Conservation (phyloP, 1,140 invertebrate species). For the Pygmarrhopalites habei region DNA sequence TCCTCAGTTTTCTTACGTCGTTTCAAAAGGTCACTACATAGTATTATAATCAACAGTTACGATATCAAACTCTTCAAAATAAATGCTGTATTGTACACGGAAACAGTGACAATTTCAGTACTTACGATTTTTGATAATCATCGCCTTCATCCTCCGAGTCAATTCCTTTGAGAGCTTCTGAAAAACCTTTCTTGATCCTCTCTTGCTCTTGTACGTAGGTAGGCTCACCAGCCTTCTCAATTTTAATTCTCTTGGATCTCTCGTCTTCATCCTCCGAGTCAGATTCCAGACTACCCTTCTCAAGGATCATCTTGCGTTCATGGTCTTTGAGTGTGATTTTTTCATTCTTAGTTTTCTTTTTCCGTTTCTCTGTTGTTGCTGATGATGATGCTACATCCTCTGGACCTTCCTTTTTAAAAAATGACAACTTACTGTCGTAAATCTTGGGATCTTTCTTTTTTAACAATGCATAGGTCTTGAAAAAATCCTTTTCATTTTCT, state of each 20-base stretch:
- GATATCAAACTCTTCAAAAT: too few species aligned
- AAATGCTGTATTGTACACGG: too few species aligned
- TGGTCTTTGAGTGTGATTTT: constrained; percentile 71
- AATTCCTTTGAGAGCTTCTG: constrained; percentile 45
- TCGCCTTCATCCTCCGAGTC: constrained; percentile 48
- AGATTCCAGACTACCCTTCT: constrained; percentile 55
- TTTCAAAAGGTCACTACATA: constrained; percentile 53
- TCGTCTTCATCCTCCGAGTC: constrained; percentile 52
- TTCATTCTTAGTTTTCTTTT: constrained; percentile 44
- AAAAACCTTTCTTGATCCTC: constrained; percentile 60
- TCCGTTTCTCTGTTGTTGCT: too few species aligned
- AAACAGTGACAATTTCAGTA: too few species aligned
- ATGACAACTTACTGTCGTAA: constrained; percentile 67
- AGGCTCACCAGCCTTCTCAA: constrained; percentile 28
- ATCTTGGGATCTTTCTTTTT: constrained; percentile 84
- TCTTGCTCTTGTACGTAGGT: constrained; percentile 65
- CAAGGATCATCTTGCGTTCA: constrained; percentile 65
- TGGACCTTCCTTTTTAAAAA: too few species aligned
- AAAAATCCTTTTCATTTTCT: constrained; percentile 74
- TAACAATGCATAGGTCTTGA: constrained; percentile 71
- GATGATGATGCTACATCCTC: too few species aligned
- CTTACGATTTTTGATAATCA: constrained; percentile 40
- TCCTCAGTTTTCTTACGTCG: constrained; percentile 56
- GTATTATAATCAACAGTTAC: too few species aligned
- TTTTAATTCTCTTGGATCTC: constrained; percentile 28